A percentile compares a stretch with the other conserved stretches of the same genome.
These are phyloP conservation scores for Eurosta solidaginis DNA, from an alignment of 1,140 invertebrate genomes.

Conservation along the genomic window DNA sequence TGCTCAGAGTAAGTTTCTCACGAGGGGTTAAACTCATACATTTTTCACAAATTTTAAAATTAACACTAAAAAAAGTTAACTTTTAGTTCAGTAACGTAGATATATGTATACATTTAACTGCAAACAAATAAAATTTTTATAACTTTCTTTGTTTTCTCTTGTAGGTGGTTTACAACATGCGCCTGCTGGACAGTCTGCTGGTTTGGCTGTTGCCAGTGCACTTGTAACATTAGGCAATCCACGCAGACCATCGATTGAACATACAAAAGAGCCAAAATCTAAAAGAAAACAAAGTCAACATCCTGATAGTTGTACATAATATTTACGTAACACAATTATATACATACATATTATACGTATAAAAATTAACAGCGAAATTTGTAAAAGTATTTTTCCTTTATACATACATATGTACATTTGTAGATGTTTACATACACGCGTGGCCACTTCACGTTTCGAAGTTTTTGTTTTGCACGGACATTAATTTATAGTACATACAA, in stretches of 20 bases:
- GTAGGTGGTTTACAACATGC: slow-evolving; percentile 66
- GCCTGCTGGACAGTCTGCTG: slow-evolving; percentile 81
- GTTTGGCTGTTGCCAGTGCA: slow-evolving; percentile 82
- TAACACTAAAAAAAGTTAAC: no score
- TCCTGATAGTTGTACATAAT: slow-evolving; percentile 66
- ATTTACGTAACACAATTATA: neutral
- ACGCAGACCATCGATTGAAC: slow-evolving; percentile 70
- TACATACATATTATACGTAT: no score
- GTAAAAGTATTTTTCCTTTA: slow-evolving; percentile 24
- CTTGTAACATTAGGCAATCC: slow-evolving; percentile 84
- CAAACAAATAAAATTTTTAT: slow-evolving; percentile 1
- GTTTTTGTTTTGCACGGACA: no score
- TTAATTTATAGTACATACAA: no score
- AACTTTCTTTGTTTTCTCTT: neutral
- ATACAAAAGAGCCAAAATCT: slow-evolving; percentile 70
- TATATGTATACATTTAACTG: no score
- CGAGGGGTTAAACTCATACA: no score
- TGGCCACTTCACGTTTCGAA: no score
- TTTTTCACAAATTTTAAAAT: no score
- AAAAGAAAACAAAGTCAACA: slow-evolving; percentile 74
- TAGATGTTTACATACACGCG: neutral
- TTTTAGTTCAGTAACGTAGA: no score
- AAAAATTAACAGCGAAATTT: slow-evolving; percentile 10
- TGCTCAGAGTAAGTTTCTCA: no score
- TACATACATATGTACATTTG: neutral